Evolutionary conservation across 2,888 invertebrate genomes (phyloP).

Genomic region (Limulus polyphemus): DNA sequence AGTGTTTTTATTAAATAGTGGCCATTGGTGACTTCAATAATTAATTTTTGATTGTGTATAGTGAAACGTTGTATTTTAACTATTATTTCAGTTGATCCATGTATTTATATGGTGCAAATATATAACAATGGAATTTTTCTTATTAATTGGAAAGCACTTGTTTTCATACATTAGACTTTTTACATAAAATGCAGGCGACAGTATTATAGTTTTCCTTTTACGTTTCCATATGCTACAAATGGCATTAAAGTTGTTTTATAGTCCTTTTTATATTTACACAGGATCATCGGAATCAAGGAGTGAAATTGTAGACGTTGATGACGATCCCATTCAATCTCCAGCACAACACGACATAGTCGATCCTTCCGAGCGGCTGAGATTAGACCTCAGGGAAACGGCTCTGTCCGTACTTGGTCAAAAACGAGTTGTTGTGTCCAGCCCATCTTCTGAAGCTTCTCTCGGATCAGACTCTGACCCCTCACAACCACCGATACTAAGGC

Average conservation of each 20-base stretch:
- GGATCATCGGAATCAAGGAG: neutral
- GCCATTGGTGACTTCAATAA: too few species aligned
- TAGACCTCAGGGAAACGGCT: conserved; percentile 6
- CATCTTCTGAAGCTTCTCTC: conserved; percentile 18
- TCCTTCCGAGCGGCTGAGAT: conserved; percentile 19
- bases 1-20: too few species aligned
- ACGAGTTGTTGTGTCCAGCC: conserved; percentile 13
- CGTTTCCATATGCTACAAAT: conserved; percentile 7
- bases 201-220: conserved; percentile 2
- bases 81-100: too few species aligned
- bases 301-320: conserved; percentile 27
- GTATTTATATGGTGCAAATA: too few species aligned
- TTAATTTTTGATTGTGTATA: too few species aligned
- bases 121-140: too few species aligned
- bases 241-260: too few species aligned
- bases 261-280: neutral
- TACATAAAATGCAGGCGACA: neutral
- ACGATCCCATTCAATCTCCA: conserved; percentile 16
- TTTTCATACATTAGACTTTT: too few species aligned
- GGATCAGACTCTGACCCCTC: conserved; percentile 16
- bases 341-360: conserved; percentile 16
- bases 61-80: too few species aligned
- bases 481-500: conserved; percentile 8
- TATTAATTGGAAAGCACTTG: too few species aligned
- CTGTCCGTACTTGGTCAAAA: too few species aligned